Percentiles rank a stretch among this genome's conserved stretches.
Conservation (phyloP, 2,113 vertebrate genomes). For the Enhydra lutris region DNA sequence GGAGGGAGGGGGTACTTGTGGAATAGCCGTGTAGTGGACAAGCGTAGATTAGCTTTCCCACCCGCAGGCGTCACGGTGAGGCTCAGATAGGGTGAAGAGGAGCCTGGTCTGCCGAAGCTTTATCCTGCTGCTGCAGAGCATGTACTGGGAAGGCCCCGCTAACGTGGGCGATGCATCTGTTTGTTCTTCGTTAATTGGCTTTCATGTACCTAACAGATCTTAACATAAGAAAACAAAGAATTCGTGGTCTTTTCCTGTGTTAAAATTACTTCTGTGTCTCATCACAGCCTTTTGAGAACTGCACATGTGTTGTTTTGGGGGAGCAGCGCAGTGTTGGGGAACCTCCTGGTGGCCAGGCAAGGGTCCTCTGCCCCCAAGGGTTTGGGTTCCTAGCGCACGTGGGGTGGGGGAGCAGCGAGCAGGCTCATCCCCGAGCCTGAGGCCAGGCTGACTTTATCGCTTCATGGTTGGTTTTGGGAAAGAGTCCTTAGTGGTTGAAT, state of each 20-base stretch:
- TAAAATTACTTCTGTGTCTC: neutral
- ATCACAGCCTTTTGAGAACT: accelerated
- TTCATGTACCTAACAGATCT: neutral
- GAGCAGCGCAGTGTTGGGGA: neutral
- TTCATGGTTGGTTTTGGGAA: neutral
- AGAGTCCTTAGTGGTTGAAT: neutral
- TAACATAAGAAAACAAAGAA: too few species aligned
- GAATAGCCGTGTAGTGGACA: accelerated
- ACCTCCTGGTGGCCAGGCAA: accelerated
- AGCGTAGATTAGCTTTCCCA: accelerated
- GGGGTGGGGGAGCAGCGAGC: too few species aligned
- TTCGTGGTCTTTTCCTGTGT: neutral
- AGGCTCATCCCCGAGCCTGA: neutral
- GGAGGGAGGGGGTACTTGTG: neutral
- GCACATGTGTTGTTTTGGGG: neutral
- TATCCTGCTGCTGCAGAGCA: accelerated
- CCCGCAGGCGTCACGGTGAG: accelerated
- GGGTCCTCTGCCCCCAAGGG: neutral
- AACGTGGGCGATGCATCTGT: neutral
- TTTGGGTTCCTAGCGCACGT: accelerated
- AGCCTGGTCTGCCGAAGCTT: neutral
- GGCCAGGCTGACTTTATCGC: neutral
- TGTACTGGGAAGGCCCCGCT: neutral
- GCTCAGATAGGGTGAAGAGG: neutral
- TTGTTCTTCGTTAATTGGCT: neutral